Evolutionary conservation across 2,113 vertebrate genomes (phyloP), one percentile per base, ranked within the genome.

Genomic region (Sinocyclocheilus anophthalmus): DNA sequence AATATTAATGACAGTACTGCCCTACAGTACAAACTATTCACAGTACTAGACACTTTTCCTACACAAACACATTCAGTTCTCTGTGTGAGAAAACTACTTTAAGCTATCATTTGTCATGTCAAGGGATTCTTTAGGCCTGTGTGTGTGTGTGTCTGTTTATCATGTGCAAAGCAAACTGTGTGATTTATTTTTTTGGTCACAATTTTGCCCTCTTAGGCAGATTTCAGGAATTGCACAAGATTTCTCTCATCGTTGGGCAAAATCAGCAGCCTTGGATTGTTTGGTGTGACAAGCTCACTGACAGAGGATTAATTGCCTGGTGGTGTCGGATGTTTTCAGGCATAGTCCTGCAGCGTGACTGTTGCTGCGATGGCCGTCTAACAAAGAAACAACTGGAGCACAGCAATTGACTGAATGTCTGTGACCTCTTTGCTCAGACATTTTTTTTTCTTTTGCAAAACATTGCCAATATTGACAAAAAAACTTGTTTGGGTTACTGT

Each of bases 261-360:
- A 45, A n/a, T 45, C 67, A 0, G 3, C 30, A 70, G 30, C 18
- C 37, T 73, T 73, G 70, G 70, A 42, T 73, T 20, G 22, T 9
- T 55, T 55, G 16, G 30, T 37, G 65, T 69, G 65, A 37, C 67
- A 73, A 73, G 39, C 22, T 73, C 20, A 73, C 67, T 39, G 70
- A 73, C 5, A 2, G 39, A 73, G 70, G 39, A 45, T 45, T 73
- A 45, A 45, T 73, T 73, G 39, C 39, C 20, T 73, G 20, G 70
- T n/a, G 70, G 70, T 73, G 70, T 73, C 0, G 11, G 39, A 42
- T 0, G 39, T 73, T 73, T 73, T 45, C 70, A 73, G 39, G 39
- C 70, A 73, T 39, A 73, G 70, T n/a, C 70, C 20, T 73, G 37
- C 70, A 12, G 20, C 22, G 39, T 73, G 70, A 70, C 67, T 37